phyloP scores from a whole-genome alignment of 2,888 invertebrate species.

The Sphinx pinastri region DNA sequence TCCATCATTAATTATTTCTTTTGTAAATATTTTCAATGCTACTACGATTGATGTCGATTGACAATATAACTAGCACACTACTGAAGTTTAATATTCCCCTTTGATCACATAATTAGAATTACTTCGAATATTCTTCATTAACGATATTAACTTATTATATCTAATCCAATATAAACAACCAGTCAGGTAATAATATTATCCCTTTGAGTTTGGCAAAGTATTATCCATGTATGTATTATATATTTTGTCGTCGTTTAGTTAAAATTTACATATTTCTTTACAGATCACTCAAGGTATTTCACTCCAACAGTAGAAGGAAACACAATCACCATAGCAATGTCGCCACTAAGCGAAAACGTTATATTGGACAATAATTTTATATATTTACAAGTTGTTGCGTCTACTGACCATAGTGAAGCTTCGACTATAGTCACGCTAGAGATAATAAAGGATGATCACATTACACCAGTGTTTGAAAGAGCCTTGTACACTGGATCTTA shows the following conservation, averaged over 20 bases:
- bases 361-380: conserved; percentile 58
- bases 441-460: conserved; percentile 63
- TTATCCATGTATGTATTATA: no score
- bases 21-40: background rate
- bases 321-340: conserved; percentile 55
- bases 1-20: conserved; percentile 23
- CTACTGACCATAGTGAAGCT: conserved; percentile 47
- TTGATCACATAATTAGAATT: background rate
- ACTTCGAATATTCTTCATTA: no score
- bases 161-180: no score
- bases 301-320: conserved; percentile 44
- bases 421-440: conserved; percentile 58
- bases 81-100: background rate
- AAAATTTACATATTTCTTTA: conserved; percentile 36
- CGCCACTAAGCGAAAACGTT: conserved; percentile 44
- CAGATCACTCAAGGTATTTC: conserved; percentile 57
- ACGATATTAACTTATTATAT: no score
- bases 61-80: background rate
- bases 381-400: conserved; percentile 54
- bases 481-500: conserved; percentile 60
- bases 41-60: background rate
- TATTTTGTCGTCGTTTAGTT: background rate
- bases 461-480: conserved; percentile 61
- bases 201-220: no score
- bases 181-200: no score